Conservation (phyloP, 2,797 vertebrate genomes). For the Lerista edwardsae region DNA sequence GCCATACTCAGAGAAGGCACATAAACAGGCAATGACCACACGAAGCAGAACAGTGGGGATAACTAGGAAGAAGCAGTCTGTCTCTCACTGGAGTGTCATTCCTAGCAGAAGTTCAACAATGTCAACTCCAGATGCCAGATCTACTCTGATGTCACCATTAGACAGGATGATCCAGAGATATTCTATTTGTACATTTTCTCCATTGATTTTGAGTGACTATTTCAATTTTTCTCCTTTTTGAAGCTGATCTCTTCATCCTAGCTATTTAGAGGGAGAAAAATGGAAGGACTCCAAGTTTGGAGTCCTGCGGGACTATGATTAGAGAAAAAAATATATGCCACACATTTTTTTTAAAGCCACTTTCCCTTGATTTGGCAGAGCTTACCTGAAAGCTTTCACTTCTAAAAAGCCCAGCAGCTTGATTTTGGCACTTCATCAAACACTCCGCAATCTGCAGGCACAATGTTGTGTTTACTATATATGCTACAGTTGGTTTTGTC, state of each 20-base stretch:
- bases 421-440: conserved; percentile 34
- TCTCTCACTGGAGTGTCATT: too few relatives aligned
- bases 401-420: not conserved
- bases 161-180: too few relatives aligned
- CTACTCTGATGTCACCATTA: too few relatives aligned
- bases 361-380: not conserved
- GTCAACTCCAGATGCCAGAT: too few relatives aligned
- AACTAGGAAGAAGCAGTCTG: too few relatives aligned
- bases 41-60: too few relatives aligned
- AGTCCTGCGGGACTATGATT: not conserved
- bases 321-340: not conserved
- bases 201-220: not conserved
- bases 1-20: too few relatives aligned
- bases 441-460: conserved; percentile 24
- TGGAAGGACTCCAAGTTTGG: not conserved
- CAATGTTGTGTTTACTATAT: not conserved
- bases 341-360: not conserved
- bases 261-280: conserved; percentile 10
- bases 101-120: too few relatives aligned
- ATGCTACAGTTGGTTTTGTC: not conserved
- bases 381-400: not conserved
- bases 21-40: too few relatives aligned
- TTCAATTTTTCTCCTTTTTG: not conserved
- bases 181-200: not conserved
- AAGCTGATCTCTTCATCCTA: not conserved